Evolutionary conservation across 1,140 invertebrate genomes (phyloP).

Genomic region (Drosophila arawakana): DNA sequence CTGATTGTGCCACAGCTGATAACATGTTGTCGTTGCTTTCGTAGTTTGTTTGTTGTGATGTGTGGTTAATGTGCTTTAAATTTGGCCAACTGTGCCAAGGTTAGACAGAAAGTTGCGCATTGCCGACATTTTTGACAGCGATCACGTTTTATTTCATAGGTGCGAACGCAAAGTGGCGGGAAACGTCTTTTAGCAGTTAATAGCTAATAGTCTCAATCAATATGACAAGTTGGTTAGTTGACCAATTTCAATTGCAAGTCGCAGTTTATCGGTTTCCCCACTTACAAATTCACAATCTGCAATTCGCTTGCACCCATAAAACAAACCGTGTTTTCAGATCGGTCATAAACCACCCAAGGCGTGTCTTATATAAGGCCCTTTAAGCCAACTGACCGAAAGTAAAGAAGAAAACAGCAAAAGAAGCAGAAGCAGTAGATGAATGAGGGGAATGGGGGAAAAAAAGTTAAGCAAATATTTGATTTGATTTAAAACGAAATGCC

Average conservation of each 20-base stretch:
- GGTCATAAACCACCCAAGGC: constrained; percentile 74
- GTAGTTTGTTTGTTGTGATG: background rate
- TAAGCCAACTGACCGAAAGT: constrained; percentile 33
- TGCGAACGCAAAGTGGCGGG: constrained; percentile 42
- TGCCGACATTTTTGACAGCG: constrained; percentile 43
- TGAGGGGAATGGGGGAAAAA: background rate
- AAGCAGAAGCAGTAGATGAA: background rate
- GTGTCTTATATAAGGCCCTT: constrained; percentile 69
- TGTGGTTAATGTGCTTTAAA: no score
- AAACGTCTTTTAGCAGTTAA: constrained; percentile 23
- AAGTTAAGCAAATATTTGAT: constrained; percentile 71
- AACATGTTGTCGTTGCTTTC: background rate
- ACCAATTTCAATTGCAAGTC: constrained; percentile 41
- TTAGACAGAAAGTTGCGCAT: constrained; percentile 52
- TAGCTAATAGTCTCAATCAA: constrained; percentile 64
- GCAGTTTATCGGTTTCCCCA: constrained; percentile 21
- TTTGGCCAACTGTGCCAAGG: constrained; percentile 66
- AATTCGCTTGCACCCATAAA: constrained; percentile 31
- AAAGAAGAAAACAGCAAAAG: background rate
- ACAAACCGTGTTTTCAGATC: background rate
- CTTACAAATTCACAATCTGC: constrained; percentile 20
- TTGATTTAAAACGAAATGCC: constrained; percentile 74
- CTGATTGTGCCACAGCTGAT: constrained; percentile 17
- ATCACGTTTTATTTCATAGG: constrained; percentile 78
- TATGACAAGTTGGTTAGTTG: constrained; percentile 18